Evolutionary conservation across 2,113 vertebrate genomes (phyloP).

Genomic region (Alethe diademata): DNA sequence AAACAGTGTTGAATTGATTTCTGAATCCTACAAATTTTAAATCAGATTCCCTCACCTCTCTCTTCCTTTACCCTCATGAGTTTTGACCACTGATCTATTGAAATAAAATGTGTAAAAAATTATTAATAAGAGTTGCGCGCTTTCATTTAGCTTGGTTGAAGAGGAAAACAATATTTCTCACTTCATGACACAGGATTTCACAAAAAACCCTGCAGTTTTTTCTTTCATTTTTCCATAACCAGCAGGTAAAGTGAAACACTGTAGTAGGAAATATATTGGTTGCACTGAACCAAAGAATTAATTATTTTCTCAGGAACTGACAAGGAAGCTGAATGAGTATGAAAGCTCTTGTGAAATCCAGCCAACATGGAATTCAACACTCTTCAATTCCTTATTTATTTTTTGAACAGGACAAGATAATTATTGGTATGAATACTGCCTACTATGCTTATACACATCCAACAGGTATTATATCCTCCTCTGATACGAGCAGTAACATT

Average conservation of each 20-base stretch:
- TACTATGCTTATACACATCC: not conserved
- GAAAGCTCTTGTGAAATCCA: conserved; percentile 36
- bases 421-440: not conserved
- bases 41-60: not conserved
- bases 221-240: not conserved
- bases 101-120: not conserved
- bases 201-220: not conserved
- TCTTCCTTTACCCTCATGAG: not conserved
- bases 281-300: conserved; percentile 46
- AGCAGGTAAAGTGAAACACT: conserved; percentile 5
- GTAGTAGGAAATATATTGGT: conserved; percentile 31
- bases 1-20: not conserved
- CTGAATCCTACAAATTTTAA: not conserved
- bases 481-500: not conserved
- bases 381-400: not conserved
- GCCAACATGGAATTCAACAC: not conserved
- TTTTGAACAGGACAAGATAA: conserved; percentile 31
- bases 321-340: conserved; percentile 32
- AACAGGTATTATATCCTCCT: not conserved
- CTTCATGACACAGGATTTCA: not conserved
- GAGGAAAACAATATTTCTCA: not conserved
- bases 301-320: conserved; percentile 51
- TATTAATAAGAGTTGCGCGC: not conserved
- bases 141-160: not conserved
- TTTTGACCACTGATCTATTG: not conserved